phyloP scores from a whole-genome alignment of 2,113 vertebrate genomes.

The Buteo buteo region DNA sequence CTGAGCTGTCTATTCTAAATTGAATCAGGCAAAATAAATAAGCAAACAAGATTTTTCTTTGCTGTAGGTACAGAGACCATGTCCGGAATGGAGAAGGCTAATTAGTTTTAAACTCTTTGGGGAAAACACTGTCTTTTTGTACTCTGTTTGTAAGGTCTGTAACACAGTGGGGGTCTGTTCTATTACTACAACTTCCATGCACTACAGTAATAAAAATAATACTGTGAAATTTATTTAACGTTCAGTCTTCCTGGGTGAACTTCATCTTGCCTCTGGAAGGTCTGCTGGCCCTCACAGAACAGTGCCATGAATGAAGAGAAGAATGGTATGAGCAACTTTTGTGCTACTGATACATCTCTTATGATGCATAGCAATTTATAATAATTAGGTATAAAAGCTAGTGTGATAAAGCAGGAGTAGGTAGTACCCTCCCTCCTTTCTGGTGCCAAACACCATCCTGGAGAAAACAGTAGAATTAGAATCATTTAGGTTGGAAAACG shows the following conservation, averaged over 20 bases:
- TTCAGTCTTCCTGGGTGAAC: neutral
- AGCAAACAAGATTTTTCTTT: slow-evolving; percentile 54
- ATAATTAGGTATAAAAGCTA: neutral
- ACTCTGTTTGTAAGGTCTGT: slow-evolving; percentile 1
- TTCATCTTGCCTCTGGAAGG: neutral
- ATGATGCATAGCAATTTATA: neutral
- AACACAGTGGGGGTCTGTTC: neutral
- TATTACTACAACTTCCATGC: neutral
- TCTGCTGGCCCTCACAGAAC: neutral
- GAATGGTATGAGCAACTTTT: neutral
- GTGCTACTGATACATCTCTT: neutral
- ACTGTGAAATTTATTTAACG: neutral
- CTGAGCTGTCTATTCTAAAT: slow-evolving; percentile 20
- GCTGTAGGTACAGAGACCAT: slow-evolving; percentile 35
- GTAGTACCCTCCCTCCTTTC: neutral
- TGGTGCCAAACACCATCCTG: neutral
- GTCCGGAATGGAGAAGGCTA: neutral
- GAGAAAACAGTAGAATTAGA: neutral
- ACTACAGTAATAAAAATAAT: slow-evolving; percentile 23
- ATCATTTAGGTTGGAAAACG: no score
- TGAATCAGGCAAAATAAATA: slow-evolving; percentile 52
- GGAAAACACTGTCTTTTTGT: slow-evolving; percentile 2
- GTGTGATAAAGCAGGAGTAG: neutral
- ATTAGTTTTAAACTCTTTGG: slow-evolving; percentile 17
- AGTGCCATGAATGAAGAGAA: neutral